These are phyloP conservation scores for Escarpia spicata DNA, from an alignment of 2,888 invertebrate genomes.

Conservation along the genomic window DNA sequence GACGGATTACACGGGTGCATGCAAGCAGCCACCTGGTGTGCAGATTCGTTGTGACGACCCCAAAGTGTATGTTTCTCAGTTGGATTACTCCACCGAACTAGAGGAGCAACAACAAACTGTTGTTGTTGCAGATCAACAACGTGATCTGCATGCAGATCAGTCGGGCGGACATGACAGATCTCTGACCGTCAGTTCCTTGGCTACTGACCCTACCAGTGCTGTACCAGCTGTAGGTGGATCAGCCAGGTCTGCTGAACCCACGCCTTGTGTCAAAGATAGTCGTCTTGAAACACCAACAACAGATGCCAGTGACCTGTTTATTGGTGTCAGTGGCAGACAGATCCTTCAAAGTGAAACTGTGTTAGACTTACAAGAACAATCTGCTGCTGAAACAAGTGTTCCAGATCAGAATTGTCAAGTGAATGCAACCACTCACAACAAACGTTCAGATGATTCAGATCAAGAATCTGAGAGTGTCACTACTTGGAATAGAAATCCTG, in stretches of 20 bases:
- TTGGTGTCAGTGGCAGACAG: neutral
- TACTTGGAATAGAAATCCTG: neutral
- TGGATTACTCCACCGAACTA: neutral
- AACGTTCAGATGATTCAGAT: neutral
- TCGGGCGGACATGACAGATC: neutral
- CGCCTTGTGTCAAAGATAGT: neutral
- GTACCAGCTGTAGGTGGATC: neutral
- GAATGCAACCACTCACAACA: neutral
- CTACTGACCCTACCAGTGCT: neutral
- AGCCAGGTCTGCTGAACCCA: neutral
- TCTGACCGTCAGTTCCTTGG: neutral
- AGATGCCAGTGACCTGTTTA: neutral
- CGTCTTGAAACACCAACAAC: neutral
- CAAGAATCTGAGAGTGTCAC: neutral
- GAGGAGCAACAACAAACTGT: neutral
- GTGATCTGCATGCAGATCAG: neutral
- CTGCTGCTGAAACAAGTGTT: neutral
- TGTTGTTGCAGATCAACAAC: neutral
- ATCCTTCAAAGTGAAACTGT: neutral
- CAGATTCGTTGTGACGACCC: neutral
- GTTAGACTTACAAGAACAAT: neutral
- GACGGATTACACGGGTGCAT: neutral
- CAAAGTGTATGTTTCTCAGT: neutral
- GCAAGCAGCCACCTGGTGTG: neutral
- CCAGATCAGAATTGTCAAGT: neutral